These are phyloP conservation scores for Myotis pilosus DNA, from an alignment of 2,797 vertebrate genomes.

Conservation along the genomic window DNA sequence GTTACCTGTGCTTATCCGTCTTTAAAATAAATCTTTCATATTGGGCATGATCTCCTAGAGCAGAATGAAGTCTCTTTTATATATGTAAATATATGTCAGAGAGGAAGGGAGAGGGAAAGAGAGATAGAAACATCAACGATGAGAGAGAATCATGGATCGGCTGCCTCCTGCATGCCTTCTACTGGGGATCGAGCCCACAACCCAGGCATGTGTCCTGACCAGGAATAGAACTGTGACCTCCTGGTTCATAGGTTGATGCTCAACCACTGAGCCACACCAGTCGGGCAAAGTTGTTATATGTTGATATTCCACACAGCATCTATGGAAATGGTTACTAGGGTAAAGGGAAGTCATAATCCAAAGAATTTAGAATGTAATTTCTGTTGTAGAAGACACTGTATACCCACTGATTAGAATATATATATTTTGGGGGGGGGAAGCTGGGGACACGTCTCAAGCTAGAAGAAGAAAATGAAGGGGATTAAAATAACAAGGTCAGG, in stretches of 20 bases:
- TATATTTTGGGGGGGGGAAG: too few species aligned
- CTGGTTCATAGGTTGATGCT: too few species aligned
- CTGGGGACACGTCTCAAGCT: neutral
- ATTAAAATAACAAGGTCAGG: slow-evolving; percentile 62
- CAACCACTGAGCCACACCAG: too few species aligned
- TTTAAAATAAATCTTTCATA: neutral
- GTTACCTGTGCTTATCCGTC: neutral
- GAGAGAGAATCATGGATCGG: too few species aligned
- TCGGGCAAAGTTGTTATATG: neutral
- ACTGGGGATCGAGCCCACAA: too few species aligned
- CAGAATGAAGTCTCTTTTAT: neutral
- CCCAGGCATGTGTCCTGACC: too few species aligned
- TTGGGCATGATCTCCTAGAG: neutral
- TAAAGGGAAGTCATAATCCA: neutral
- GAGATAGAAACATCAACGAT: too few species aligned
- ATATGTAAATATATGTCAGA: too few species aligned
- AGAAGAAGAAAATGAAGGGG: slow-evolving; percentile 25
- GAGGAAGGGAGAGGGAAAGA: too few species aligned
- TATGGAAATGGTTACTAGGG: neutral
- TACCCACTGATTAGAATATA: neutral
- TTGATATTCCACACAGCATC: neutral
- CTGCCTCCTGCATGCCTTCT: too few species aligned
- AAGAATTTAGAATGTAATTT: neutral
- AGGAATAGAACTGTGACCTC: too few species aligned
- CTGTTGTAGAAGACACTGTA: neutral